These are phyloP conservation scores for Rhyacophila evoluta DNA, from an alignment of 2,888 invertebrate species.

Conservation along the genomic window DNA sequence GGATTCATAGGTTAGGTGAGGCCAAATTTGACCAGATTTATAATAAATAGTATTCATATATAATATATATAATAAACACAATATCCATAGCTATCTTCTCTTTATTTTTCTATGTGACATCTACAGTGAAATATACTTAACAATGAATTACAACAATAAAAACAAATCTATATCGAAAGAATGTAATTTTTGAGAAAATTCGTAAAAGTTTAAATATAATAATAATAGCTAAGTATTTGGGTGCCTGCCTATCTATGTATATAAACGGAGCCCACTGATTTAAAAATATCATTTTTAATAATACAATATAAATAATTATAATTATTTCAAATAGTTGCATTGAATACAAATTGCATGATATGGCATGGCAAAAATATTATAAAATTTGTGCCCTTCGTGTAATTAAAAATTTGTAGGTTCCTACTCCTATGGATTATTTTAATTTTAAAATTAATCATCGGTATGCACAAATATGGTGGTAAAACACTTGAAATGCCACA, in stretches of 20 bases:
- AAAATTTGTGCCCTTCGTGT: neutral
- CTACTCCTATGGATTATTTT: too few species aligned
- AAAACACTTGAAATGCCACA: neutral
- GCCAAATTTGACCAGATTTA: too few species aligned
- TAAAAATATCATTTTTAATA: too few species aligned
- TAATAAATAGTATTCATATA: too few species aligned
- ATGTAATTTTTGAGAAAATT: conserved; percentile 6
- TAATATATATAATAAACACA: too few species aligned
- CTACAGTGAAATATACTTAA: neutral
- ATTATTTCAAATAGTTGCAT: too few species aligned
- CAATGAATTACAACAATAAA: neutral
- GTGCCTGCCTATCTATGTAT: too few species aligned
- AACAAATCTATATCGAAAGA: conserved; percentile 8
- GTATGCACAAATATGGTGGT: neutral
- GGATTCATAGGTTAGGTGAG: too few species aligned
- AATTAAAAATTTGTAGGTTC: neutral
- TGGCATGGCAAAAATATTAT: too few species aligned
- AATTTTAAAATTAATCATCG: neutral
- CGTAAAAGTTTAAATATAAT: neutral
- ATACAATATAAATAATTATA: too few species aligned
- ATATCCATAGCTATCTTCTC: neutral
- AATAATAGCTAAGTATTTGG: neutral
- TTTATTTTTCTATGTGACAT: neutral
- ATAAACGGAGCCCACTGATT: too few species aligned
- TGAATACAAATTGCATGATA: too few species aligned